phyloP scores from a whole-genome alignment of 2,888 invertebrate species.

The Drosophila hamatofila region DNA sequence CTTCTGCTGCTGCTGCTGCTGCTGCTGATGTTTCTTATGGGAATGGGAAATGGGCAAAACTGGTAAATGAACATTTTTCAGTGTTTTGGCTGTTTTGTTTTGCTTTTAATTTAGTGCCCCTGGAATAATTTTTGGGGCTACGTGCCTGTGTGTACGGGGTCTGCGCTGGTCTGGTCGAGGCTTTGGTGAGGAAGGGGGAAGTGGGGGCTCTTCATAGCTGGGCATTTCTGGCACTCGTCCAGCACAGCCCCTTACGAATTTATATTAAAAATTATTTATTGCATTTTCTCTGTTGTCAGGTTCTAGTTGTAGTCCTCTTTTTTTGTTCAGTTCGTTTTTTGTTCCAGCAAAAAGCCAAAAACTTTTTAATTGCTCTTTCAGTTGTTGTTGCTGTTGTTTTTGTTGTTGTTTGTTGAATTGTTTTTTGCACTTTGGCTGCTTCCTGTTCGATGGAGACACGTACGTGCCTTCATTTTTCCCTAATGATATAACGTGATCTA shows the following conservation, averaged over 20 bases:
- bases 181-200: neutral
- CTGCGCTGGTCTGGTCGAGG: neutral
- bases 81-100: conserved; percentile 47
- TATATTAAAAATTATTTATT: conserved; percentile 81
- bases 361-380: conserved; percentile 66
- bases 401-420: conserved; percentile 50
- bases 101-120: conserved; percentile 75
- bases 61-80: conserved; percentile 68
- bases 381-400: conserved; percentile 30
- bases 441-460: conserved; percentile 65
- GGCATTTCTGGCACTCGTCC: conserved; percentile 48
- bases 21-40: conserved; percentile 16
- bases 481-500: conserved; percentile 75
- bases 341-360: conserved; percentile 47
- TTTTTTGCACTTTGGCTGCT: conserved; percentile 54
- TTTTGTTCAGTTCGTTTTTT: conserved; percentile 8
- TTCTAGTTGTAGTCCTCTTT: conserved; percentile 22
- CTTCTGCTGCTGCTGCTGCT: neutral
- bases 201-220: neutral
- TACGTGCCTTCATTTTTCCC: conserved; percentile 71
- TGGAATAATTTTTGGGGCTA: conserved; percentile 37
- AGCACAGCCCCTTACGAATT: conserved; percentile 75
- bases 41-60: conserved; percentile 34
- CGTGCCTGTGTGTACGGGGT: conserved; percentile 34
- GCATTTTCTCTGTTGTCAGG: conserved; percentile 60